Conservation (phyloP, 1,140 invertebrate genomes). For the Bactericera cockerelli region DNA sequence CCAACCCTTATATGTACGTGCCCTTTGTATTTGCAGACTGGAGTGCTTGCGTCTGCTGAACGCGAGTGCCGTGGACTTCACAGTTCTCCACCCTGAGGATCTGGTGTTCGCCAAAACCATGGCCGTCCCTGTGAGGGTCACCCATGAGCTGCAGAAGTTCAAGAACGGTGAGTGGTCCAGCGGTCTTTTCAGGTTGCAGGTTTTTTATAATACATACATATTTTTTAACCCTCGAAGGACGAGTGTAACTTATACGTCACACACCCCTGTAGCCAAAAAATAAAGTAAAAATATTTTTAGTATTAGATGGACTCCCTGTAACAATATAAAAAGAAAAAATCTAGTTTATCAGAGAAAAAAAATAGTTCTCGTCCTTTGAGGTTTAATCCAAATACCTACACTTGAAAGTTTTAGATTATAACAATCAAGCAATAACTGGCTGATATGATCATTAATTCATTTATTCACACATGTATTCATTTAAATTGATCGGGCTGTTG, state of each 20-base stretch:
- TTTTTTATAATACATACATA: constrained; percentile 10
- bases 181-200: constrained; percentile 7
- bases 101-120: constrained; percentile 11
- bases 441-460: no score
- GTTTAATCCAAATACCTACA: no score
- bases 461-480: no score
- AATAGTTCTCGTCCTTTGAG: no score
- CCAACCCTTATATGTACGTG: no score
- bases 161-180: neutral
- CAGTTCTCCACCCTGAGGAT: neutral
- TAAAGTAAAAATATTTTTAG: neutral
- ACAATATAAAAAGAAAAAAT: no score
- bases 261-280: neutral
- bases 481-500: no score
- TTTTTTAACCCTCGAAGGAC: neutral
- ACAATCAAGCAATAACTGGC: no score
- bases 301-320: no score
- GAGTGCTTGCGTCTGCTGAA: neutral
- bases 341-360: no score
- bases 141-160: constrained; percentile 3
- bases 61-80: neutral
- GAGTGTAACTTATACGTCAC: no score
- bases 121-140: neutral
- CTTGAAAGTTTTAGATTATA: no score
- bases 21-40: neutral